Base-by-base conservation (phyloP, 2,113 vertebrate genomes). In the Talpa occidentalis region DNA sequence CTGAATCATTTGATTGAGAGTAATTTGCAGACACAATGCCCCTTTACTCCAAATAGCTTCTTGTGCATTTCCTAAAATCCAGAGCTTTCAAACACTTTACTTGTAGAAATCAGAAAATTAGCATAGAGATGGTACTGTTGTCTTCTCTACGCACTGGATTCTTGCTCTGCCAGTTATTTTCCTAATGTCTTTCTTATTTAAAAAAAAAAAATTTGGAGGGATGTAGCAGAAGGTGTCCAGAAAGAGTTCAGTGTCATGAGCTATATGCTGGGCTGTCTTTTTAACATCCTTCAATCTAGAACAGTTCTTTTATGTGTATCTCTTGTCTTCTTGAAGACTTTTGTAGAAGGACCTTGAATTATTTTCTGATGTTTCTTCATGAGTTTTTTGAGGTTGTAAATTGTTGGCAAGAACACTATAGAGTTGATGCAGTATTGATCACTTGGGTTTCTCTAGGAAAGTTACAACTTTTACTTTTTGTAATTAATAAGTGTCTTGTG, bases 401-500 rank as follows among this genome's bases (percentile, higher is more conserved):
- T 84, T 92, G 84, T 21, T 19, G 64, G n/a, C 24, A 17, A 54
- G 37, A 77, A 60, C 5, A 24, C 85, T 52, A 12, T 16, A 30
- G 19, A 70, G 59, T 16, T 35, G 60, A 42, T 72, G 3, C 0
- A 0, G 2, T 11, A 30, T 21, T 60, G 60, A 52, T 78, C 60
- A 22, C 76, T 82, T 56, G 22, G 11, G 9, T 52, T 94, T 77
- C 44, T 90, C 67, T 44, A 85, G 81, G 60, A 77, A 82, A 70
- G 66, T 73, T 82, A 21, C 40, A 80, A 9, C 72, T 81, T 88
- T 88, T 59, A 49, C 17, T 80, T 9, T 86, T 87, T 78, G 81
- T 91, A 88, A 86, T 70, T 92, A 85, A 15, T 72, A 44, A 73
- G 56, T 84, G 37, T 84, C n/a, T 93, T 70, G 10, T 22, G 30